phyloP scores from a whole-genome alignment of 2,888 invertebrate genomes.

The Erebia ligea region DNA sequence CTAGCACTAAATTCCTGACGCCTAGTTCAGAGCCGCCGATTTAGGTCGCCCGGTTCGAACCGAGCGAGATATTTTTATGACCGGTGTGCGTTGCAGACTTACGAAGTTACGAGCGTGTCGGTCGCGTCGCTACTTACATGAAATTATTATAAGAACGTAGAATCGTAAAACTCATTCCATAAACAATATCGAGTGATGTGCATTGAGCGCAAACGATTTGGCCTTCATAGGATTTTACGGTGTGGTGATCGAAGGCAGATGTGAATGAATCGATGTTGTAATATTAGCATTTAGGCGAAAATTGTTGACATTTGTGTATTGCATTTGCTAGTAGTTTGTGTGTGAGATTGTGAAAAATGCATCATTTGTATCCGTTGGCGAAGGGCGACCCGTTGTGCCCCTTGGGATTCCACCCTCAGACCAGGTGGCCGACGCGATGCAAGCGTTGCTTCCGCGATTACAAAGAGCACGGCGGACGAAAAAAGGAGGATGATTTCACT shows the following conservation, averaged over 20 bases:
- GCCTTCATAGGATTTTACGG: conserved; percentile 41
- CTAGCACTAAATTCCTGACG: conserved; percentile 51
- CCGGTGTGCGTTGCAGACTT: conserved; percentile 75
- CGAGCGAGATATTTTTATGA: conserved; percentile 81
- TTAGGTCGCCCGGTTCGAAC: conserved; percentile 81
- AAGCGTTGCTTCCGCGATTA: conserved; percentile 97
- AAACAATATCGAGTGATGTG: conserved; percentile 58
- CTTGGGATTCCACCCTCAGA: conserved; percentile 96
- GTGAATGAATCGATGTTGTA: conserved; percentile 51
- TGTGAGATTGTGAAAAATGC: conserved; percentile 79
- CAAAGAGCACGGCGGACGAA: conserved; percentile 93
- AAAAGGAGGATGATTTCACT: conserved; percentile 86
- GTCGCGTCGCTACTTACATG: conserved; percentile 69
- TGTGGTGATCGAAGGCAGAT: conserved; percentile 49
- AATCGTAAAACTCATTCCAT: conserved; percentile 79
- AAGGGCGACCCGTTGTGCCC: conserved; percentile 96
- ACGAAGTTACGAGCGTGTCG: conserved; percentile 69
- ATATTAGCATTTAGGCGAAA: conserved; percentile 70
- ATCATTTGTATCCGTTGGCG: conserved; percentile 89
- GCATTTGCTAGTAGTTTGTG: conserved; percentile 63
- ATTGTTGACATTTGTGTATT: conserved; percentile 70
- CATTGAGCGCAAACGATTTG: conserved; percentile 42
- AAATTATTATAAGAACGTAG: conserved; percentile 74
- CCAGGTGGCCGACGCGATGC: conserved; percentile 96
- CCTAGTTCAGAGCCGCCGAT: conserved; percentile 64